These are phyloP conservation scores for Peromyscus californicus DNA, from an alignment of 2,113 vertebrate genomes.

Conservation along the genomic window DNA sequence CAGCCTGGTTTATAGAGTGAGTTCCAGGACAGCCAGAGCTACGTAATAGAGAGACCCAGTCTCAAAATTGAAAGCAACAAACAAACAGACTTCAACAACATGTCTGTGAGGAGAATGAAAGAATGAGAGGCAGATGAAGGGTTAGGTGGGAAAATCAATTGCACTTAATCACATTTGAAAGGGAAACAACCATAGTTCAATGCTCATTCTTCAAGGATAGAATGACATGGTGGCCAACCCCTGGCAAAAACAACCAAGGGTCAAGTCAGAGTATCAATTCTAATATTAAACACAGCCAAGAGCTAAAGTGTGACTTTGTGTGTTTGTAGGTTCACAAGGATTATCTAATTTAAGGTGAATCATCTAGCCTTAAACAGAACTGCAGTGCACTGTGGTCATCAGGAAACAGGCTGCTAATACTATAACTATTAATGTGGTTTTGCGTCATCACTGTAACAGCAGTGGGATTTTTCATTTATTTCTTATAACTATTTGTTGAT, in stretches of 20 bases:
- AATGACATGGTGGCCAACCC: background rate
- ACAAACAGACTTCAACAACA: background rate
- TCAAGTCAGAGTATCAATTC: background rate
- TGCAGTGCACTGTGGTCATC: background rate
- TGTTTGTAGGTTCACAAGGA: background rate
- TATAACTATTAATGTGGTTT: background rate
- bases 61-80: background rate
- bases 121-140: background rate
- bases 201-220: background rate
- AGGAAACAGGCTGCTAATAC: background rate
- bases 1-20: background rate
- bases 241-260: background rate
- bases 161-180: background rate
- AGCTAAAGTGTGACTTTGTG: background rate
- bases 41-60: background rate
- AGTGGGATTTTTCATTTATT: background rate
- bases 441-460: background rate
- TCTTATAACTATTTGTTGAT: background rate
- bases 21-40: background rate
- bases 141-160: background rate
- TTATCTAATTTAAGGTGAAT: background rate
- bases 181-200: background rate
- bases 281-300: background rate
- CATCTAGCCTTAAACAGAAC: background rate
- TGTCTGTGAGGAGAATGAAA: background rate